phyloP scores from a whole-genome alignment of 1,140 invertebrate genomes.

The Wasmannia auropunctata region DNA sequence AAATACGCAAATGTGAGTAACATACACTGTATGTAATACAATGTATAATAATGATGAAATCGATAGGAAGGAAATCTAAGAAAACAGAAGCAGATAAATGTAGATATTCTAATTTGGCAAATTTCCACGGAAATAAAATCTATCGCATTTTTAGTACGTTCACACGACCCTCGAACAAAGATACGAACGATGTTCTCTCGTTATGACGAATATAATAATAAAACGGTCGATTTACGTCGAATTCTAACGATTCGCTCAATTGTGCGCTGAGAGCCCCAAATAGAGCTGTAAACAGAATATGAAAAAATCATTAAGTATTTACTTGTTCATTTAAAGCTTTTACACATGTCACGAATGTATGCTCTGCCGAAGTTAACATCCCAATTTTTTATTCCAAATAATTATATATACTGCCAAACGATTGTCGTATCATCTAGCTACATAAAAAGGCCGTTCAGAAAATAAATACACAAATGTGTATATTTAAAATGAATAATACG shows the following conservation, averaged over 20 bases:
- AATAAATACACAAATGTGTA: background rate
- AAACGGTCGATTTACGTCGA: background rate
- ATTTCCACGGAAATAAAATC: background rate
- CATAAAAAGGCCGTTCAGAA: background rate
- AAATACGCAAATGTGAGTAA: background rate
- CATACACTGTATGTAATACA: too few species aligned
- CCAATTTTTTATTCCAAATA: background rate
- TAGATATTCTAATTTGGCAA: too few species aligned
- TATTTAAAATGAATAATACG: background rate
- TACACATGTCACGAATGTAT: background rate
- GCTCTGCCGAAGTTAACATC: background rate
- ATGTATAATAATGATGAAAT: background rate
- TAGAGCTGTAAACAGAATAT: conserved; percentile 5
- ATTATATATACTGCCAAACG: background rate
- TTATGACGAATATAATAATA: conserved; percentile 19
- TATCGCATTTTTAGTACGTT: background rate
- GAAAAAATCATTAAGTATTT: background rate
- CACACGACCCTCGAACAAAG: conserved; percentile 15
- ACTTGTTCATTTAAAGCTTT: background rate
- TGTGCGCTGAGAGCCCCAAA: background rate
- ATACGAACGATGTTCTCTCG: background rate
- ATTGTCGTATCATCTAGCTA: background rate
- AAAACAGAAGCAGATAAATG: background rate
- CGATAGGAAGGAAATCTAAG: too few species aligned
- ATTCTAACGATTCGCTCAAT: background rate